phyloP scores from a whole-genome alignment of 1,140 invertebrate genomes.

The Orchestia grillus region DNA sequence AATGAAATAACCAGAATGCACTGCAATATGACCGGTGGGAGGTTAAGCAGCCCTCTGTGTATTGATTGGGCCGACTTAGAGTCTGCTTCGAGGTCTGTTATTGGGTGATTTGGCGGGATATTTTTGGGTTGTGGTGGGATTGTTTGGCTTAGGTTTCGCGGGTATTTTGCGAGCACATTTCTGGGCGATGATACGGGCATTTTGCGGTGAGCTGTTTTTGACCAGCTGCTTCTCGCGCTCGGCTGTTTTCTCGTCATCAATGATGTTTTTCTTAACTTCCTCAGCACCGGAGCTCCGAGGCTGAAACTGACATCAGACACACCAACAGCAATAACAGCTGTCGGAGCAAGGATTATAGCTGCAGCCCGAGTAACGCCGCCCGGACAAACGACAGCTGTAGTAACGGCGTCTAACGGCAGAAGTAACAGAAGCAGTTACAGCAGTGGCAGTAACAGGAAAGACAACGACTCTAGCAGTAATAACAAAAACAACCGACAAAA shows the following conservation, averaged over 20 bases:
- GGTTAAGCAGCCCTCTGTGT: too few relatives aligned
- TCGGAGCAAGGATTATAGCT: background rate
- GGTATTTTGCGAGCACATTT: too few relatives aligned
- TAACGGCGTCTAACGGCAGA: background rate
- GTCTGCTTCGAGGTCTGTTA: too few relatives aligned
- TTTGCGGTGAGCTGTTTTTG: too few relatives aligned
- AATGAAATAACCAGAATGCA: too few relatives aligned
- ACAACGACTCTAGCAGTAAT: background rate
- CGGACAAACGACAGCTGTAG: background rate
- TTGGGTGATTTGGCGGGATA: too few relatives aligned
- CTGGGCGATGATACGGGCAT: too few relatives aligned
- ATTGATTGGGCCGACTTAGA: too few relatives aligned
- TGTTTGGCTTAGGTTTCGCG: too few relatives aligned
- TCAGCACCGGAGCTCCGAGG: background rate
- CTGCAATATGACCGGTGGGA: too few relatives aligned
- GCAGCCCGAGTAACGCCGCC: background rate
- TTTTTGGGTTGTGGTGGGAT: too few relatives aligned
- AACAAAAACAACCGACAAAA: too few relatives aligned
- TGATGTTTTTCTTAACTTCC: background rate
- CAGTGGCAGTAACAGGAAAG: background rate
- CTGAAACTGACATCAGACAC: background rate
- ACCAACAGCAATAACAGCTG: background rate
- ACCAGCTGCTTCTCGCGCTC: background rate
- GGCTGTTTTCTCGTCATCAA: background rate
- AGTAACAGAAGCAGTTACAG: background rate